phyloP scores from a whole-genome alignment of 2,797 vertebrate genomes.

The Synaphobranchus kaupii region DNA sequence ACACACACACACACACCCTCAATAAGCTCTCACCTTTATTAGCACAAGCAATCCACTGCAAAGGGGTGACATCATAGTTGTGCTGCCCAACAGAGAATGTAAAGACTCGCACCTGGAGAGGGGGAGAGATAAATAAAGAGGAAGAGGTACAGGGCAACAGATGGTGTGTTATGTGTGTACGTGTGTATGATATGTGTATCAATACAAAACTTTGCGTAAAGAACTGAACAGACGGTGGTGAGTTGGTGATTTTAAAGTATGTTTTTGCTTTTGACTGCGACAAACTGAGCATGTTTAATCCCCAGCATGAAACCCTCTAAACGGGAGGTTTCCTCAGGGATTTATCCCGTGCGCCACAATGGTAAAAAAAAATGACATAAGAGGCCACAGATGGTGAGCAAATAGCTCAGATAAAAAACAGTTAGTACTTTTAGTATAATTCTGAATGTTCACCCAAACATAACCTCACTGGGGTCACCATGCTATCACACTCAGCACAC shows the following conservation, averaged over 20 bases:
- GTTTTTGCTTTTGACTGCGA: background rate
- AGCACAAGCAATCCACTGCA: conserved; percentile 98
- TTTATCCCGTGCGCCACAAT: background rate
- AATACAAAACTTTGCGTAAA: background rate
- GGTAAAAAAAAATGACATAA: background rate
- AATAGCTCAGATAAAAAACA: background rate
- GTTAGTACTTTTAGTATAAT: background rate
- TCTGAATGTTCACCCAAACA: background rate
- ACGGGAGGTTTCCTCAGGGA: background rate
- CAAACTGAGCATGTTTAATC: background rate
- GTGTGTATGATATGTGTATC: no score
- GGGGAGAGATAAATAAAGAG: background rate
- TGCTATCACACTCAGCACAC: background rate
- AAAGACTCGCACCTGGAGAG: conserved; percentile 88
- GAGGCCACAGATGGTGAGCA: background rate
- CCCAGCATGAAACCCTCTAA: background rate
- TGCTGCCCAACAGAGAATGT: conserved; percentile 98
- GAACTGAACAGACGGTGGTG: background rate
- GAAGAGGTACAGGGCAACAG: background rate
- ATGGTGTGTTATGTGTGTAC: background rate
- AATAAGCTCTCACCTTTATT: conserved; percentile 86
- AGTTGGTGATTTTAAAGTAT: background rate
- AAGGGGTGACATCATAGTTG: conserved; percentile 96
- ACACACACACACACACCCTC: background rate
- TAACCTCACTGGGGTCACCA: background rate